Evolutionary conservation across 2,797 vertebrate species (phyloP).

Genomic region (Coracias cyanogaster): DNA sequence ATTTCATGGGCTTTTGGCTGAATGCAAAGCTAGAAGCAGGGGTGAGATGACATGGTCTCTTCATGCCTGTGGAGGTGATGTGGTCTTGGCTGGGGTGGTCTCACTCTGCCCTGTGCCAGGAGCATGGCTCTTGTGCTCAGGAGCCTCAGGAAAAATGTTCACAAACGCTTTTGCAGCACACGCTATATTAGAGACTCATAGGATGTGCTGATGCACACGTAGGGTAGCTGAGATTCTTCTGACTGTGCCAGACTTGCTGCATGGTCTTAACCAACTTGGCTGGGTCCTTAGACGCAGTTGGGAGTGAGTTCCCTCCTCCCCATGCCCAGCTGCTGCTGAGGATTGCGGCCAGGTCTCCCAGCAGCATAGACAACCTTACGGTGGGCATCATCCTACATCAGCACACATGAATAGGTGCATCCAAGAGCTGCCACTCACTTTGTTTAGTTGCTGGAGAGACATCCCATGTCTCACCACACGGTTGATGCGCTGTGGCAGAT

Average conservation of each 20-base stretch:
- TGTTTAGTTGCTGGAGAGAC: neutral
- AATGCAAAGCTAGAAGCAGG: neutral
- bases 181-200: fast-evolving
- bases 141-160: neutral
- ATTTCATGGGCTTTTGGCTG: neutral
- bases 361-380: fast-evolving
- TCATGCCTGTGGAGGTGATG: neutral
- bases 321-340: neutral
- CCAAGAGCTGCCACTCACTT: neutral
- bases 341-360: neutral
- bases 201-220: neutral
- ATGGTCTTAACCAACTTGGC: neutral
- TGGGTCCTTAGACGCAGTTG: neutral
- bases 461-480: fast-evolving
- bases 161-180: neutral
- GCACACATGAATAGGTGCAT: fast-evolving
- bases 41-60: neutral
- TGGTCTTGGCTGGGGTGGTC: neutral
- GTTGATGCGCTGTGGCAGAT: neutral
- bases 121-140: no score
- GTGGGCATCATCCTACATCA: fast-evolving
- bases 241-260: neutral
- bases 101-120: neutral
- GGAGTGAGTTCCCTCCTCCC: neutral
- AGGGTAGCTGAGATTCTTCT: neutral